phyloP scores from a whole-genome alignment of 35 echinoderm and acorn worm species.

The Ophioderma brevispina region DNA sequence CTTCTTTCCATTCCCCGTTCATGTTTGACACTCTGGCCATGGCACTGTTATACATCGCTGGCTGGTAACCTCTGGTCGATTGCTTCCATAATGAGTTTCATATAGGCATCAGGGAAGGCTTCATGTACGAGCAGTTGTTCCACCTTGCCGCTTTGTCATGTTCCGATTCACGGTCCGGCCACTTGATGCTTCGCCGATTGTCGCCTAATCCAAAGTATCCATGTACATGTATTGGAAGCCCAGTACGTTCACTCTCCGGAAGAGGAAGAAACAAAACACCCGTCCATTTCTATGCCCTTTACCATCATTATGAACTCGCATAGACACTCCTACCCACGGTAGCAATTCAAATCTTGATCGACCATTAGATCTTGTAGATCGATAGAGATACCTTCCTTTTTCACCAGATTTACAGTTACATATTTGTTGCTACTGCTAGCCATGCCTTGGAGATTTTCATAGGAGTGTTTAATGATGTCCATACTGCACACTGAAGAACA shows the following conservation, averaged over 20 bases:
- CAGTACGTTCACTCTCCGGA: constrained; percentile 67
- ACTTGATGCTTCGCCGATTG: constrained; percentile 74
- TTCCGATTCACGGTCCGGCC: constrained; percentile 74
- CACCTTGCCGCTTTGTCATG: constrained; percentile 64
- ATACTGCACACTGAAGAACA: background rate
- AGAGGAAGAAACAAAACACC: constrained; percentile 92
- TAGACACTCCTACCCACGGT: constrained; percentile 84
- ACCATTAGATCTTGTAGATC: constrained; percentile 38
- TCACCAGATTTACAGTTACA: background rate
- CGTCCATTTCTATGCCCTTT: constrained; percentile 49
- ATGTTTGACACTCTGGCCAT: constrained; percentile 50
- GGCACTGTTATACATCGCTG: constrained; percentile 52
- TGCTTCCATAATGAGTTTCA: constrained; percentile 20
- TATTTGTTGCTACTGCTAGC: background rate
- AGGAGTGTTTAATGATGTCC: background rate
- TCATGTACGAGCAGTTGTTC: constrained; percentile 72
- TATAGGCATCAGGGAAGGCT: constrained; percentile 65
- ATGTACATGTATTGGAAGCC: constrained; percentile 88
- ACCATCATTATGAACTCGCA: background rate
- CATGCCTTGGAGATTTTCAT: background rate
- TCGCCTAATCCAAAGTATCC: constrained; percentile 83
- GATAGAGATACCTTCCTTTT: background rate
- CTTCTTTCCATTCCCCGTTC: constrained; percentile 44
- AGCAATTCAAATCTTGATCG: constrained; percentile 30
- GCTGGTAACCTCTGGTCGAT: constrained; percentile 9